Evolutionary conservation across 1,140 invertebrate species (phyloP), one percentile per base, ranked within the genome.

Genomic region (Holotrichia oblita): DNA sequence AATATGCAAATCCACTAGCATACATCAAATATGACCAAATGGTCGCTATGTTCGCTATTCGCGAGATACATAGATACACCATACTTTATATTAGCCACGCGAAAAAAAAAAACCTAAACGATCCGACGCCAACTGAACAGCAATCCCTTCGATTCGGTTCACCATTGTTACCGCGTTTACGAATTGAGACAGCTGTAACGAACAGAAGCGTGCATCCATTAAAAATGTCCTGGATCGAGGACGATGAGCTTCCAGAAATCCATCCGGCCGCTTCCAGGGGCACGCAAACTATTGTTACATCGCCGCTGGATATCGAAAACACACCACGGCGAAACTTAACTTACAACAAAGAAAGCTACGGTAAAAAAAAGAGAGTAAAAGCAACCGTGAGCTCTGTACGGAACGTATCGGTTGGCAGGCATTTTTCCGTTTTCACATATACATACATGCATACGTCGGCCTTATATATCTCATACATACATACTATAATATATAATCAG

Each of bases 101-200:
- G 61, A 24, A 69, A 3, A n/a, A 7, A 61, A 61, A 20, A 59
- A 22, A 2, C 1, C 8, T 10, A 27, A 69, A 69, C 3, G 22
- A 69, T 10, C 20, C 6, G 22, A 27, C 22, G 17, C 20, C 6
- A 69, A 27, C 22, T 17, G 17, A 17, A 14, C 6, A 55, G 20
- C 61, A 69, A 69, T 69, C 61, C 61, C 61, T 69, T 69, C 61
- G 61, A 69, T 9, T 69, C 61, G 27, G 22, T 69, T 69, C 61
- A 22, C 22, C 78, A 79, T 81, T 81, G 78, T 79, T 76, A 72
- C 41, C 61, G 61, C 61, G 61, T 69, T 69, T 69, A 77, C 79
- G 81, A 83, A 85, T 85, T 85, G 84, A 85, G 84, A 84, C 84
- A 85, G 83, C 84, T 85, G 84, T 85, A 83, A 80, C 34, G 64